Conservation (phyloP, 2,888 invertebrate genomes). For the Stenodema calcarata region DNA sequence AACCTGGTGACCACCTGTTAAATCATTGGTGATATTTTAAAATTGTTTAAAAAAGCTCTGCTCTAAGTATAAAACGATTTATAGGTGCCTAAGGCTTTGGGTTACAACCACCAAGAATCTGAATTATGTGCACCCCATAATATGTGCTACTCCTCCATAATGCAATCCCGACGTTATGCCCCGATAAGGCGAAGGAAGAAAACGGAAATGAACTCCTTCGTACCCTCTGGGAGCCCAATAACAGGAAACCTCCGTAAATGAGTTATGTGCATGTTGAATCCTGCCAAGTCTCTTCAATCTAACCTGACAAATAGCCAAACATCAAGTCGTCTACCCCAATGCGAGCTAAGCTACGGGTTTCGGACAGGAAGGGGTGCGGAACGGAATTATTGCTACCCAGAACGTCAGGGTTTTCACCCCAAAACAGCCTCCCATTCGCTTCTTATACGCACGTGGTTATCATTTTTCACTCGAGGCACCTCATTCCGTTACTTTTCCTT, state of each 20-base stretch:
- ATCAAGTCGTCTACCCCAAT: background rate
- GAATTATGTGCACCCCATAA: no score
- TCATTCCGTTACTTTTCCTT: background rate
- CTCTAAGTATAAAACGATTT: no score
- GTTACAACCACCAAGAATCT: no score
- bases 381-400: slow-evolving; percentile 16
- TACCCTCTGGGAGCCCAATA: background rate
- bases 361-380: background rate
- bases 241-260: background rate
- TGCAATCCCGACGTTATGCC: background rate
- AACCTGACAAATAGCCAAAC: slow-evolving; percentile 39
- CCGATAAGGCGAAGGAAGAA: background rate
- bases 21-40: no score
- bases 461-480: slow-evolving; percentile 26
- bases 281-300: slow-evolving; percentile 40
- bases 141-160: no score
- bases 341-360: background rate
- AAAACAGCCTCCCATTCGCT: background rate
- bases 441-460: slow-evolving; percentile 18
- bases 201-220: background rate
- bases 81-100: no score
- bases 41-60: no score
- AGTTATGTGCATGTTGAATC: slow-evolving; percentile 10
- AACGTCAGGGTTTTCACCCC: background rate
- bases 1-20: no score